Evolutionary conservation across 2,113 vertebrate species (phyloP).

Genomic region (Stercorarius parasiticus): DNA sequence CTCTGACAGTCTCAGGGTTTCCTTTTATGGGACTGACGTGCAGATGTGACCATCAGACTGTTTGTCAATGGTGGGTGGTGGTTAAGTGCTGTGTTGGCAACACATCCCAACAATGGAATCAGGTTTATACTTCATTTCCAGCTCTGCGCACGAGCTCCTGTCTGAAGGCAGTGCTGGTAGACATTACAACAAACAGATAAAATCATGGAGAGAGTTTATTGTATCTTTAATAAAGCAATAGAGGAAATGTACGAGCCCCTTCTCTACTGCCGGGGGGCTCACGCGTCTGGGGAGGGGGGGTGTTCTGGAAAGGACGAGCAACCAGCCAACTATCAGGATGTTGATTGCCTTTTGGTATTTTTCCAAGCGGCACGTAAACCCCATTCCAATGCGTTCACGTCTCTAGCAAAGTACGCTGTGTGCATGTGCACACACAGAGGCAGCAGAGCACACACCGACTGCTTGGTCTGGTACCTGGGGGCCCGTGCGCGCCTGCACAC

Average conservation of each 20-base stretch:
- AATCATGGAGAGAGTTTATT: slow-evolving; percentile 18
- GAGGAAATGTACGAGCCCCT: not conserved
- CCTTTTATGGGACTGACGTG: slow-evolving; percentile 70
- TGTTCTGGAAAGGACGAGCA: not conserved
- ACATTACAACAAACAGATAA: slow-evolving; percentile 28
- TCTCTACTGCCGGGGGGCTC: not conserved
- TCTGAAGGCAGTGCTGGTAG: slow-evolving; percentile 13
- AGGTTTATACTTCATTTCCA: slow-evolving; percentile 47
- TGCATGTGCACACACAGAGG: not conserved
- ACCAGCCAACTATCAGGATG: not conserved
- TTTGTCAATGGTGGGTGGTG: slow-evolving; percentile 69
- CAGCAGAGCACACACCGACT: not conserved
- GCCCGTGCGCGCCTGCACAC: accelerated
- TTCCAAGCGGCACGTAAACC: accelerated
- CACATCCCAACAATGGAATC: slow-evolving; percentile 41
- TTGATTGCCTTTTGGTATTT: not conserved
- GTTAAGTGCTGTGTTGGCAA: slow-evolving; percentile 51
- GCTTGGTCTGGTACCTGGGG: not conserved
- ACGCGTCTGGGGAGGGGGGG: accelerated
- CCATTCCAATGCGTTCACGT: not conserved
- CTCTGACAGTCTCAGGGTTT: slow-evolving; percentile 71
- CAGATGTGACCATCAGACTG: slow-evolving; percentile 76
- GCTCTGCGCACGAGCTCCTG: slow-evolving; percentile 26
- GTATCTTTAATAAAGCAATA: slow-evolving; percentile 37
- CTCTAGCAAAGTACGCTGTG: not conserved